These are phyloP conservation scores for Orussus abietinus DNA, from an alignment of 1,140 invertebrate species.

Conservation along the genomic window DNA sequence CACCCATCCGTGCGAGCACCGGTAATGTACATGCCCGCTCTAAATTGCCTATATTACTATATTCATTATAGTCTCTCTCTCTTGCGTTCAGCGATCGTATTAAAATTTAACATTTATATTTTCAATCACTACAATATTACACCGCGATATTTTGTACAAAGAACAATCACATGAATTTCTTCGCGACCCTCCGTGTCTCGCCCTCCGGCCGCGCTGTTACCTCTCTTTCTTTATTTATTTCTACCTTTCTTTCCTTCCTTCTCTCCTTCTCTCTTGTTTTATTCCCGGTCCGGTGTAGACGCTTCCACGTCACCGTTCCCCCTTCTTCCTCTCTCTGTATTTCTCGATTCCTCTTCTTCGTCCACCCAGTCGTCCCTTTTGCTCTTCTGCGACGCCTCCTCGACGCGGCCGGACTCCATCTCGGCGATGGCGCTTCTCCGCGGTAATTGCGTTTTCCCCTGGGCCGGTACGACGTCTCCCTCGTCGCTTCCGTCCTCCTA, in stretches of 20 bases:
- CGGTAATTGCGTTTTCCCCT: slow-evolving; percentile 14
- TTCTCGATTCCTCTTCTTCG: slow-evolving; percentile 8
- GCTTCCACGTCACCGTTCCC: slow-evolving; percentile 23
- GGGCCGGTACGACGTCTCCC: slow-evolving; percentile 19
- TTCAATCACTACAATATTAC: slow-evolving; percentile 56
- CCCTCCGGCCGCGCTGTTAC: not conserved
- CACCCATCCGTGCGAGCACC: slow-evolving; percentile 26
- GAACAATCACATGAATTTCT: slow-evolving; percentile 55
- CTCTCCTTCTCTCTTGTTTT: too few species aligned
- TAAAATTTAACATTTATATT: slow-evolving; percentile 56
- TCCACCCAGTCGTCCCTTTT: slow-evolving; percentile 10
- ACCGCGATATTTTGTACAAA: slow-evolving; percentile 55
- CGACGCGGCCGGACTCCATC: too few species aligned
- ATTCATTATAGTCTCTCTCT: slow-evolving; percentile 38
- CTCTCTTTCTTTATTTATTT: slow-evolving; percentile 7
- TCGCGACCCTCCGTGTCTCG: slow-evolving; percentile 10
- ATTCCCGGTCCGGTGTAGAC: too few species aligned
- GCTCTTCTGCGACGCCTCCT: slow-evolving; percentile 15
- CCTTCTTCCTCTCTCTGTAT: slow-evolving; percentile 14
- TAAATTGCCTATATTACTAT: slow-evolving; percentile 51
- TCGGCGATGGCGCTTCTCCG: too few species aligned
- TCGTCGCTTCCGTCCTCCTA: slow-evolving; percentile 13
- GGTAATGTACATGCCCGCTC: slow-evolving; percentile 55
- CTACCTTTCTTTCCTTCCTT: slow-evolving; percentile 15
- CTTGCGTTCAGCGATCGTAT: slow-evolving; percentile 52